phyloP scores from a whole-genome alignment of 2,888 invertebrate genomes.

The Euproctis similis region DNA sequence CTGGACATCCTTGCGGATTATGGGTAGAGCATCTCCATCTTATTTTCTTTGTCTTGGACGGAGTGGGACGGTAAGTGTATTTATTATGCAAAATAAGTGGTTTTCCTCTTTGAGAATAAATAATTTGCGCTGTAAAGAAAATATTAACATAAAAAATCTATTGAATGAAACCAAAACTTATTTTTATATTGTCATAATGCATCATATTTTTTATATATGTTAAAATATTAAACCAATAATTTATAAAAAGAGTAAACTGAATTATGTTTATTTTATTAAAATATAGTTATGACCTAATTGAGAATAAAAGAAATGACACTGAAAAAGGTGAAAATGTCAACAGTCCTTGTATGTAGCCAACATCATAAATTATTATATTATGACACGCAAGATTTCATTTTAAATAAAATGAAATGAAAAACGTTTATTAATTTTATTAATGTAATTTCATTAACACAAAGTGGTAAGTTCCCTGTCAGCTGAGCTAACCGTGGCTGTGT shows the following conservation, averaged over 20 bases:
- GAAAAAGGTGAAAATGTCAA: too few species aligned
- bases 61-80: constrained; percentile 7
- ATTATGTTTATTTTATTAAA: neutral
- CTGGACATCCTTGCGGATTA: constrained; percentile 13
- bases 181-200: neutral
- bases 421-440: too few species aligned
- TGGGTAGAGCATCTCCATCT: constrained; percentile 30
- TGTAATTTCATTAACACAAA: too few species aligned
- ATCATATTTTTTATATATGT: neutral
- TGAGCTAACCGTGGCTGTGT: too few species aligned
- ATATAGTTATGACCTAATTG: neutral
- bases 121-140: constrained; percentile 6
- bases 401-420: too few species aligned
- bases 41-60: neutral
- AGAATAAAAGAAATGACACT: neutral
- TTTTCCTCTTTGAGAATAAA: constrained; percentile 18
- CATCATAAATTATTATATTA: too few species aligned
- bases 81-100: constrained; percentile 17
- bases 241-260: too few species aligned
- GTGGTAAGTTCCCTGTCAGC: too few species aligned
- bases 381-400: too few species aligned
- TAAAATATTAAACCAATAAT: too few species aligned
- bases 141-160: neutral
- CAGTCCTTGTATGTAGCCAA: too few species aligned
- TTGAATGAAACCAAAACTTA: neutral